Base-by-base conservation (phyloP, 1,140 invertebrate genomes). In the Scaptodrosophila lebanonensis region DNA sequence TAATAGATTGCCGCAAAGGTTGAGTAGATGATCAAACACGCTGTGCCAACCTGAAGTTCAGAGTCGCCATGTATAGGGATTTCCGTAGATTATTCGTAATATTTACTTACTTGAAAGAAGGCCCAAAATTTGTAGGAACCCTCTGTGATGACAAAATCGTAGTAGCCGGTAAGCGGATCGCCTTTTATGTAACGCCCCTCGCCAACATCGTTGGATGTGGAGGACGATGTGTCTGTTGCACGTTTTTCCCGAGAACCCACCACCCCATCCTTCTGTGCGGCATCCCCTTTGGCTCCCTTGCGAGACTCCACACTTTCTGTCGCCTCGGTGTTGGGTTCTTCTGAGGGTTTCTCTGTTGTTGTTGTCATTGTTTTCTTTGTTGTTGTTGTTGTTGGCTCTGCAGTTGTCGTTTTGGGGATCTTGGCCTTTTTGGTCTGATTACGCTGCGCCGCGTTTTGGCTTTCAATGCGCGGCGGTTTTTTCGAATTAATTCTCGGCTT, bases 111-210 rank as follows among this genome's bases (percentile, higher is more conserved):
- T 89, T 94, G 93, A 87, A 95, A 95, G 6, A 90, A 92, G 8
- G 93, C 93, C 94, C 94, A 95, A 75, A 95, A 95, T 83, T 95
- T 95, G 86, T 94, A 95, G 11, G 93, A 94, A 0, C 93, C 93
- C 76, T 95, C 94, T 58, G 93, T 95, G 61, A 95, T 94, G 32
- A 95, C 89, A 82, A 94, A 95, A 85, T 95, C 93, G 72, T 95
- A 94, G 83, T 95, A 95, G 0, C 92, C 91, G 8, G 89, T 90
- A 89, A 92, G 93, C 7, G 92, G 91, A 76, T 94, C 93, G 8
- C 82, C 72, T 71, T 90, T 90, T 17, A 88, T 88, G 5, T 87
- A 87, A 13, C 85, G 67, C 5, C 79, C 85, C 40, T 86, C 85
- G 6, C 66, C 76, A 17, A 84, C 79, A 64, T 71, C 73, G n/a